These are phyloP conservation scores for Thomomys bottae DNA, from an alignment of 2,113 vertebrate species.

Conservation along the genomic window DNA sequence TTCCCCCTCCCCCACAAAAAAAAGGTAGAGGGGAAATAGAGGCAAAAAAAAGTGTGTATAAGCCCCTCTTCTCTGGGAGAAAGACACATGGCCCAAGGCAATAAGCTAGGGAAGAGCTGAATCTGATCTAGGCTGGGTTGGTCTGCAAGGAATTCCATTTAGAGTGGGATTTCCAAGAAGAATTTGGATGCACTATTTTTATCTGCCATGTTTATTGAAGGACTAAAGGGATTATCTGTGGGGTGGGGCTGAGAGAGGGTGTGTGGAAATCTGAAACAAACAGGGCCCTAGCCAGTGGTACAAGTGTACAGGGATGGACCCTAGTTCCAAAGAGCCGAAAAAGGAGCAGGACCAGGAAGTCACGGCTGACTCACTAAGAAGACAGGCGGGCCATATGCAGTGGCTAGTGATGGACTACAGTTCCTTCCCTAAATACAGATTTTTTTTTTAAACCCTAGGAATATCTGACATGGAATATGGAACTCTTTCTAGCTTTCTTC, in stretches of 20 bases:
- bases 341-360: not conserved
- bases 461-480: not conserved
- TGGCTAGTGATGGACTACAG: not conserved
- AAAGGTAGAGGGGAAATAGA: not conserved
- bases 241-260: too few relatives aligned
- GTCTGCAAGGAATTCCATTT: not conserved
- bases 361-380: not conserved
- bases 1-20: too few relatives aligned
- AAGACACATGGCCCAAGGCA: not conserved
- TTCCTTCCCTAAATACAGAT: not conserved
- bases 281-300: not conserved
- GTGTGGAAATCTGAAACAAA: not conserved
- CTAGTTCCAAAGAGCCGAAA: not conserved
- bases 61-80: not conserved
- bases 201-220: not conserved
- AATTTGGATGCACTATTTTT: not conserved
- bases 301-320: not conserved
- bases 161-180: not conserved
- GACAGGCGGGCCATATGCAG: not conserved
- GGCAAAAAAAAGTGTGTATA: not conserved
- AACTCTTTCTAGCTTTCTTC: not conserved
- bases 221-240: conserved; percentile 3
- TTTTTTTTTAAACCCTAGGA: not conserved
- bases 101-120: not conserved
- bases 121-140: not conserved